Evolutionary conservation across 2,113 vertebrate species (phyloP).

Genomic region (rat (Rattus norvegicus)): DNA sequence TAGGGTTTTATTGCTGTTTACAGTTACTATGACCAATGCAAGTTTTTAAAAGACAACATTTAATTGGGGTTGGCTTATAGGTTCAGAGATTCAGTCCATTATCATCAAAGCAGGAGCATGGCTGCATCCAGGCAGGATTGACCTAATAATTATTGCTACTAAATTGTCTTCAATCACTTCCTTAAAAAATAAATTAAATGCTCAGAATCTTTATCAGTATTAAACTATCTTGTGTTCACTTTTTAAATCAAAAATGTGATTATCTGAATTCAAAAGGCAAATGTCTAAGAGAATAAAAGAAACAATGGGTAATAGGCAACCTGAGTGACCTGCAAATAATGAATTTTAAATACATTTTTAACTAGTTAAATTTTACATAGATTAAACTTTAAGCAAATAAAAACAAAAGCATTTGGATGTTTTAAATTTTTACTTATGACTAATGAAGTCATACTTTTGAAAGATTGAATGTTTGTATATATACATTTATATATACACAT

Average conservation of each 20-base stretch:
- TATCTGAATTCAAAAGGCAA: not conserved
- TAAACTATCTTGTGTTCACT: not conserved
- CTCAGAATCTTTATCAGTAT: not conserved
- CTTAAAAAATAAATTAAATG: not conserved
- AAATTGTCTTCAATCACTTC: not conserved
- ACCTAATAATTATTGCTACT: not conserved
- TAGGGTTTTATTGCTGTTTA: too few species aligned
- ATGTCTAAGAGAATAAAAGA: not conserved
- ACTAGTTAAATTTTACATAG: not conserved
- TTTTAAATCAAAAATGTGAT: not conserved
- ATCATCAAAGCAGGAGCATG: too few species aligned
- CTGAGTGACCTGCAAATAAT: not conserved
- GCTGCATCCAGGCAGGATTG: too few species aligned
- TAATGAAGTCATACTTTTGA: too few species aligned
- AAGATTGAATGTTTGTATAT: too few species aligned
- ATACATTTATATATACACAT: too few species aligned
- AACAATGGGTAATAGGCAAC: not conserved
- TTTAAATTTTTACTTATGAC: too few species aligned
- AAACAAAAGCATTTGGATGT: not conserved
- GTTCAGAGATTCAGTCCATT: too few species aligned
- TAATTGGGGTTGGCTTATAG: too few species aligned
- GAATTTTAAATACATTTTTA: not conserved
- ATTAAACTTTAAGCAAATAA: not conserved
- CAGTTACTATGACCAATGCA: too few species aligned
- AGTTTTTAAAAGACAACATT: too few species aligned